Evolutionary conservation across 2,888 invertebrate species (phyloP).

Genomic region (Leucophora obtusa): DNA sequence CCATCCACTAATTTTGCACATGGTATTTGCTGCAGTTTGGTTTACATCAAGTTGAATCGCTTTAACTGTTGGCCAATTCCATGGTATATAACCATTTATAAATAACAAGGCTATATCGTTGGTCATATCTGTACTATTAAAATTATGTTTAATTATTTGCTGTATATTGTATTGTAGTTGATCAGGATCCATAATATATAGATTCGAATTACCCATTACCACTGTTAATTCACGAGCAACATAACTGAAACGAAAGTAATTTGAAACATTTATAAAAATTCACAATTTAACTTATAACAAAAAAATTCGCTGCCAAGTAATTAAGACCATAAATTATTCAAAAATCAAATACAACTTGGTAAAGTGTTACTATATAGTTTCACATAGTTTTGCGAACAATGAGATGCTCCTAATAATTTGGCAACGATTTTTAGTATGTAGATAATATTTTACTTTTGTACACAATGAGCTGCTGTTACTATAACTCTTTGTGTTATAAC

Average conservation of each 20-base stretch:
- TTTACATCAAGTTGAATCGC: conserved; percentile 65
- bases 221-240: conserved; percentile 55
- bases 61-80: conserved; percentile 52
- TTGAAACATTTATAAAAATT: no score
- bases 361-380: no score
- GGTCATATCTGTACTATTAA: conserved; percentile 42
- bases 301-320: no score
- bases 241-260: conserved; percentile 42
- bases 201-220: conserved; percentile 71
- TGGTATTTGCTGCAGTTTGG: conserved; percentile 14
- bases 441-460: conserved; percentile 64
- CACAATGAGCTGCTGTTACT: conserved; percentile 72
- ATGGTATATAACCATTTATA: conserved; percentile 69
- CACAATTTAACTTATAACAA: no score
- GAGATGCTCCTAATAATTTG: no score
- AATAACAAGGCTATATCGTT: conserved; percentile 73
- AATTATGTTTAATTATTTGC: conserved; percentile 67
- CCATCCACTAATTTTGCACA: conserved; percentile 73
- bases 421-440: no score
- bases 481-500: conserved; percentile 69
- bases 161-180: conserved; percentile 68
- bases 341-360: no score
- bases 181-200: conserved; percentile 29
- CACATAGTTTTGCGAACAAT: no score
- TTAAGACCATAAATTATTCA: no score